Conservation (phyloP, 2,888 invertebrate genomes). For the Sesamia inferens region DNA sequence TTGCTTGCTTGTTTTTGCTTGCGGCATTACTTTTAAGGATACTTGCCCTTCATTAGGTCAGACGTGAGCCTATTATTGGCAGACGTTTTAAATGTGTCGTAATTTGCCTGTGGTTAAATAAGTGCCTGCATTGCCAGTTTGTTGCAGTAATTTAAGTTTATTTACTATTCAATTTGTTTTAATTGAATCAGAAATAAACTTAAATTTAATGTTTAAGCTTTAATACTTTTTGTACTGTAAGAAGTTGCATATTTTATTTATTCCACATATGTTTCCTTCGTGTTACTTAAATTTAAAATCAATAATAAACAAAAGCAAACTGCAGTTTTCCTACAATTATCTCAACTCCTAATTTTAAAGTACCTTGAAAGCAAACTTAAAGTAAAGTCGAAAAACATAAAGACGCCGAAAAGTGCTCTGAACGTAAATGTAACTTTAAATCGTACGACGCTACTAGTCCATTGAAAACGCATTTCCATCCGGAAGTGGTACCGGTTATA, state of each 20-base stretch:
- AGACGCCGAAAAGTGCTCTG: slow-evolving; percentile 56
- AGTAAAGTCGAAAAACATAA: slow-evolving; percentile 55
- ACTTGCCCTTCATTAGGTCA: slow-evolving; percentile 77
- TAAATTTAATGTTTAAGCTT: slow-evolving; percentile 7
- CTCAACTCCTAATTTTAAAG: slow-evolving; percentile 45
- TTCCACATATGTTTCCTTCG: neutral
- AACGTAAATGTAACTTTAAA: slow-evolving; percentile 64
- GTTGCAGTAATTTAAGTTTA: slow-evolving; percentile 27
- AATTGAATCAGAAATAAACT: slow-evolving; percentile 4
- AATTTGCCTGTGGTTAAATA: slow-evolving; percentile 57
- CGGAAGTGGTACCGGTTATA: slow-evolving; percentile 77
- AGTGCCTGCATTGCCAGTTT: slow-evolving; percentile 39
- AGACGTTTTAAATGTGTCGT: slow-evolving; percentile 61
- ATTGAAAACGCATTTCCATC: slow-evolving; percentile 80
- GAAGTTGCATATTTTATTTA: neutral
- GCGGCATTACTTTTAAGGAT: slow-evolving; percentile 73
- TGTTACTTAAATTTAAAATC: too few species aligned
- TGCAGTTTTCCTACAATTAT: slow-evolving; percentile 13
- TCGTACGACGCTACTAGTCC: slow-evolving; percentile 65
- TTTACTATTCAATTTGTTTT: slow-evolving; percentile 46
- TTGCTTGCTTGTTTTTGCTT: slow-evolving; percentile 76
- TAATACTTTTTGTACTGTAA: slow-evolving; percentile 3
- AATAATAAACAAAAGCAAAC: slow-evolving; percentile 4
- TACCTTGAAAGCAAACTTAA: slow-evolving; percentile 34
- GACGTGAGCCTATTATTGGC: slow-evolving; percentile 65